Evolutionary conservation across 2,888 invertebrate species (phyloP), one percentile per base, ranked within the genome.

Genomic region (Marasmarcha lunaedactyla): DNA sequence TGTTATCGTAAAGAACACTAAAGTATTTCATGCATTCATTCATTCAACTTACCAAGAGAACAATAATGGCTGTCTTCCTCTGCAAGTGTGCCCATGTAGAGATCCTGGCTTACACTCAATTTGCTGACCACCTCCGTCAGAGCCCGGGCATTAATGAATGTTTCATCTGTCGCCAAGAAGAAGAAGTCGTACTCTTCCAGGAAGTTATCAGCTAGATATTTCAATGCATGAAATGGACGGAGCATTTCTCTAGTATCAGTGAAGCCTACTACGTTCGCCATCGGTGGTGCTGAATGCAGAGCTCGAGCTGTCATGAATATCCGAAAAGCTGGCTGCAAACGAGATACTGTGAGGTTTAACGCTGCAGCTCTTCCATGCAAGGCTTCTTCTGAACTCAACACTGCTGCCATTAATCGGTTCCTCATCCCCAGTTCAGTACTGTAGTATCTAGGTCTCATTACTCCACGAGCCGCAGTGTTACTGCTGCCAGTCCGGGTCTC

Each of bases 351-450:
- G 55, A 88, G 90, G 73, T 98, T 98, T n/a, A 96, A 78, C 10
- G 95, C 94, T 0, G 93, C 93, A 48, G 92, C 94, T 50, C 91
- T 86, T 27, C 86, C 88, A 43, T 90, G 88, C 13, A 90, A 88
- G 58, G 87, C 91, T 37, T 89, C 88, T 54, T 89, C 89, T 1
- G 89, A 89, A 12, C 92, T 93, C 57, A 97, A 84, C 27, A 97
- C 90, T 12, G 92, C 95, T 25, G 95, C 89, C 59, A 97, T 92
- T 10, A 97, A 45, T 0, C 65, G 55, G 0, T 59, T 74, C 45
- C 92, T 87, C 52, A 98, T 97, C 12, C 96, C 97, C 40, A 98
- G 86, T 69, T 98, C 98, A 0, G 97, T 95, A 36, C 94, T 95
- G 63, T 95, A 97, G 79, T 96, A 98, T 14, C 97, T 86, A 1